These are phyloP conservation scores for Camarhynchus parvulus DNA, from an alignment of 2,113 vertebrate species.

Conservation along the genomic window DNA sequence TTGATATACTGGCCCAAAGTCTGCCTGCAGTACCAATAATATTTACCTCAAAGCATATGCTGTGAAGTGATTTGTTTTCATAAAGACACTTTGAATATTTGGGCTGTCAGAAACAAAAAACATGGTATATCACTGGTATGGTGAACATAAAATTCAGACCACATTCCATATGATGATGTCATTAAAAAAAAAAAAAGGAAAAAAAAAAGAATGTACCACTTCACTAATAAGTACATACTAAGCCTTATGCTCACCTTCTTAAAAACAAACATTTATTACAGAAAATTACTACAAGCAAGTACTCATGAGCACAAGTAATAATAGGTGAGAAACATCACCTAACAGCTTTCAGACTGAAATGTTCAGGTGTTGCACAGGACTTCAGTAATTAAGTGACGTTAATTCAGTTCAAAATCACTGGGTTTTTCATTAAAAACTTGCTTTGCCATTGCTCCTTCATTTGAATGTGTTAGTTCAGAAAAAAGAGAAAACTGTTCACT, in stretches of 20 bases:
- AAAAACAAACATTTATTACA: background rate
- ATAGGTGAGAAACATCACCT: background rate
- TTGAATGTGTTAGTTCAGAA: background rate
- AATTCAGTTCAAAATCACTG: background rate
- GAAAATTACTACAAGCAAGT: background rate
- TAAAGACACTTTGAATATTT: background rate
- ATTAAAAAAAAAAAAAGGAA: background rate
- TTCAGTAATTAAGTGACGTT: background rate
- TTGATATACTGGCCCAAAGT: background rate
- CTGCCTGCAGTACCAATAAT: background rate
- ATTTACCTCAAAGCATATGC: background rate
- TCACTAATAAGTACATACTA: background rate
- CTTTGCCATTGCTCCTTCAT: background rate
- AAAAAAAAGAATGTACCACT: background rate
- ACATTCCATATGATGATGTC: background rate
- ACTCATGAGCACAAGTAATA: background rate
- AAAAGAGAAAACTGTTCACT: background rate
- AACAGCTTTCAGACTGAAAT: background rate
- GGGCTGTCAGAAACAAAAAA: background rate
- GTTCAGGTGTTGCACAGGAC: background rate
- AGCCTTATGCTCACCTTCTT: background rate
- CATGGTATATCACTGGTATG: background rate
- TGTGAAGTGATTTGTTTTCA: background rate
- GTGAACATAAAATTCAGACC: background rate
- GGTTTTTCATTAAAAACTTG: background rate